phyloP scores from a whole-genome alignment of 2,888 invertebrate species.

The Agonopterix heracliana region DNA sequence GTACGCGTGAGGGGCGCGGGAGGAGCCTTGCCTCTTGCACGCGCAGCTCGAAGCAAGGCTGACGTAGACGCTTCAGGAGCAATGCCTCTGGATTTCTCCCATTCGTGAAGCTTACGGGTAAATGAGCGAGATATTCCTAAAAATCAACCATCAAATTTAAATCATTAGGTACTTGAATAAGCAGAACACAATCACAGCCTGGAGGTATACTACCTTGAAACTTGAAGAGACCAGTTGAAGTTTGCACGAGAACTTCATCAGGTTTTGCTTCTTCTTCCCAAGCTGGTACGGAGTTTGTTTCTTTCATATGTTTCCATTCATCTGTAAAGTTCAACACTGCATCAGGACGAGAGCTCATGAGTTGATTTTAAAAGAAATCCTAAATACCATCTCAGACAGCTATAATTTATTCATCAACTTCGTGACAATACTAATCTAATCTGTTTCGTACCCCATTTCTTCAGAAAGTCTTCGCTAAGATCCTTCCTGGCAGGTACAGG shows the following conservation, averaged over 20 bases:
- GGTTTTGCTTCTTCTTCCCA: constrained; percentile 63
- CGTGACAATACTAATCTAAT: too few relatives aligned
- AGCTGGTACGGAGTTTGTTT: constrained; percentile 73
- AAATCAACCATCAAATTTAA: neutral
- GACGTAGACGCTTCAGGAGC: constrained; percentile 91
- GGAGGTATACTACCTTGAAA: constrained; percentile 79
- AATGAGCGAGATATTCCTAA: constrained; percentile 89
- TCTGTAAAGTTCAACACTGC: constrained; percentile 50
- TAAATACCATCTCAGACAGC: neutral
- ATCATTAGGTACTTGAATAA: neutral
- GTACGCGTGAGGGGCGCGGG: constrained; percentile 79
- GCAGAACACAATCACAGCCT: too few relatives aligned
- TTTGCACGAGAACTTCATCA: constrained; percentile 86
- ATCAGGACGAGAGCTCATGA: too few relatives aligned
- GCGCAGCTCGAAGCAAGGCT: constrained; percentile 79
- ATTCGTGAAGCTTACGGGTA: constrained; percentile 92
- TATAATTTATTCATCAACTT: too few relatives aligned
- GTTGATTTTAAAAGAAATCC: too few relatives aligned
- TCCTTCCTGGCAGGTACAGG: constrained; percentile 79
- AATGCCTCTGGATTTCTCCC: constrained; percentile 92
- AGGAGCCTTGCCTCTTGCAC: constrained; percentile 41
- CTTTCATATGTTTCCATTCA: constrained; percentile 89
- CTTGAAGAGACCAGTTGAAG: constrained; percentile 88
- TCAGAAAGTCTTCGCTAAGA: constrained; percentile 88
- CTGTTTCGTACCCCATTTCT: constrained; percentile 79